These are phyloP conservation scores for Cosmorhoe ocellata DNA, from an alignment of 2,888 invertebrate genomes.

Conservation along the genomic window DNA sequence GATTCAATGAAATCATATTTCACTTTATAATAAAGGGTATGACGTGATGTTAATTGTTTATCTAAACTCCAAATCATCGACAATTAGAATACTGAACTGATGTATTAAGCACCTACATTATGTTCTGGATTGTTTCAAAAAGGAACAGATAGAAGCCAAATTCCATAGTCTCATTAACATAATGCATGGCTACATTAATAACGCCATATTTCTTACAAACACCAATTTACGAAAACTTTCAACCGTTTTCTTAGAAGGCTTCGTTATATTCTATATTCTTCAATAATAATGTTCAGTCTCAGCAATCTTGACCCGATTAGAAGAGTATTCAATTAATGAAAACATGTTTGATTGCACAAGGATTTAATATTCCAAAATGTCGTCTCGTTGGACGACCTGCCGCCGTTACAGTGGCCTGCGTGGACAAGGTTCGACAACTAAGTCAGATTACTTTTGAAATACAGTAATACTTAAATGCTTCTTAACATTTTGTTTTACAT, in stretches of 20 bases:
- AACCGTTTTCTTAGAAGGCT: not conserved
- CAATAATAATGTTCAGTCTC: not conserved
- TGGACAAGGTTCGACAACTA: constrained; percentile 7
- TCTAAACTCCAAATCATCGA: no score
- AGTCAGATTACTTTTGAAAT: constrained; percentile 8
- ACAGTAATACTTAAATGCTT: constrained; percentile 1
- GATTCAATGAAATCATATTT: no score
- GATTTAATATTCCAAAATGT: constrained; percentile 22
- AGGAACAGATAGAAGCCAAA: no score
- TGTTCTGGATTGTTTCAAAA: no score
- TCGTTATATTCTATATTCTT: constrained; percentile 2
- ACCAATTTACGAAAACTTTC: no score
- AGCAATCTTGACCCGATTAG: constrained; percentile 5
- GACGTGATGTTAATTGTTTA: no score
- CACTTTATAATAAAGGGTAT: no score
- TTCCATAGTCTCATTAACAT: no score
- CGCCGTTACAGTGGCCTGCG: constrained; percentile 15
- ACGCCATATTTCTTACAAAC: no score
- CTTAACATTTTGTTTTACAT: constrained; percentile 14
- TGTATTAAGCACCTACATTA: not conserved
- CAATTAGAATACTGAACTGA: no score
- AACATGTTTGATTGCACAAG: constrained; percentile 26
- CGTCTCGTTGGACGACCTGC: constrained; percentile 12
- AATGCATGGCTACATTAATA: no score
- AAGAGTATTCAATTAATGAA: constrained; percentile 12